Conservation (phyloP, 1,140 invertebrate genomes). For the Liolophura sinensis region DNA sequence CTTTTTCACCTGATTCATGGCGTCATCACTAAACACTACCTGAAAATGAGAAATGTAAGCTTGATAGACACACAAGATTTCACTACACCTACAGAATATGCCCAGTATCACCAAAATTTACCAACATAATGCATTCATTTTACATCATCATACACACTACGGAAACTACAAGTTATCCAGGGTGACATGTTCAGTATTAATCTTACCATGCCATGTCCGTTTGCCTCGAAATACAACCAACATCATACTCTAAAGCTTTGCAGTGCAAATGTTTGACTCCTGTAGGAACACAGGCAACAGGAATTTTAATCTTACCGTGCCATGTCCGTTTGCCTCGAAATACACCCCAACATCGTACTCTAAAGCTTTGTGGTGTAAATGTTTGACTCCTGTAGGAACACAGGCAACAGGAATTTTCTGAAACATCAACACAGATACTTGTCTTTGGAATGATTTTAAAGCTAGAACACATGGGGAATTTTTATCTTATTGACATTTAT, state of each 20-base stretch:
- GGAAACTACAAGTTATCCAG: too few relatives aligned
- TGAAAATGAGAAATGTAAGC: conserved; percentile 22
- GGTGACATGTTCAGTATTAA: background rate
- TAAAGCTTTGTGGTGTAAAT: conserved; percentile 90
- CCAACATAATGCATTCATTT: too few relatives aligned
- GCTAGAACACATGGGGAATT: too few relatives aligned
- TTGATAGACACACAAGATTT: background rate
- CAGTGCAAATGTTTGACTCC: conserved; percentile 95
- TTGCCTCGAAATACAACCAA: conserved; percentile 99
- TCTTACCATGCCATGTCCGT: conserved; percentile 92
- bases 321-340: conserved; percentile 99
- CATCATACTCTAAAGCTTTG: conserved; percentile 86
- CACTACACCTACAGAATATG: background rate
- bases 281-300: conserved; percentile 45
- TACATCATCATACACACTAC: too few relatives aligned
- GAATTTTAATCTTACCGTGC: conserved; percentile 68
- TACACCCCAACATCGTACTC: conserved; percentile 96
- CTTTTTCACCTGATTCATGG: conserved; percentile 37
- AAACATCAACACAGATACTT: background rate
- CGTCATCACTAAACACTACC: conserved; percentile 55
- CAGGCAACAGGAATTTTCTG: conserved; percentile 86
- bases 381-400: conserved; percentile 95
- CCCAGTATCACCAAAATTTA: too few relatives aligned
- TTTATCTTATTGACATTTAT: too few relatives aligned
- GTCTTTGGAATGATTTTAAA: too few relatives aligned